Base-by-base conservation (phyloP, 2,888 invertebrate genomes). In the Lasiommata megera region DNA sequence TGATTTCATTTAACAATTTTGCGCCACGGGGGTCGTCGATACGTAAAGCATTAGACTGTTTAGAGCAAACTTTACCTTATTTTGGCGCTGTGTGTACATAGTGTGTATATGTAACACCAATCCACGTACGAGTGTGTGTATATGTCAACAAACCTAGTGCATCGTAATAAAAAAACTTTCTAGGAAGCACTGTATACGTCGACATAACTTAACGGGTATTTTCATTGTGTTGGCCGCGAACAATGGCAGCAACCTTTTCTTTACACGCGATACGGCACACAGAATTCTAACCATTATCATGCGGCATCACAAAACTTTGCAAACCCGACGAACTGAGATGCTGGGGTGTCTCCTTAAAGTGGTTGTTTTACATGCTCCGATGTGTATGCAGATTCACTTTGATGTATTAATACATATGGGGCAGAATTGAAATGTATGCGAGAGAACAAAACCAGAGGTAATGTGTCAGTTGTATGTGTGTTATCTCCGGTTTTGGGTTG, bases 211-310 rank as follows among this genome's bases (percentile, higher is more conserved):
- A 50, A 38, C 50, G 50, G 50, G 37, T 50, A 50, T 50, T 38
- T 50, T 50, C 50, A 50, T 50, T 50, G 50, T 50, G 50, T 50
- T 37, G 9, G 28, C 28, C 8, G 3, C 5, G 14, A 50, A 50
- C 50, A 50, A 50, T 37, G 37, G 36, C 5, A 37, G 38, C 36
- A 37, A 28, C 37, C 28, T 37, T 48, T 50, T 38, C 38, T 38
- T 50, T 48, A n/a, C 34, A 12, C 36, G 36, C 36, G 34, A 18
- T 48, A 36, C 48, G 36, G 28, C 16, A 28, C 37, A 38, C 28
- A 23, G 56, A 48, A 50, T 41, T 43, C 50, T 41, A 41, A 50
- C 43, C 52, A 41, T 52, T 48, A 48, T 48, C 48, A 48, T 48
- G 36, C 18, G 48, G 48, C 48, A 47, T 11, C 1, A 28, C 8